Evolutionary conservation across 2,113 vertebrate species (phyloP).

Genomic region (Trogon surrucura): DNA sequence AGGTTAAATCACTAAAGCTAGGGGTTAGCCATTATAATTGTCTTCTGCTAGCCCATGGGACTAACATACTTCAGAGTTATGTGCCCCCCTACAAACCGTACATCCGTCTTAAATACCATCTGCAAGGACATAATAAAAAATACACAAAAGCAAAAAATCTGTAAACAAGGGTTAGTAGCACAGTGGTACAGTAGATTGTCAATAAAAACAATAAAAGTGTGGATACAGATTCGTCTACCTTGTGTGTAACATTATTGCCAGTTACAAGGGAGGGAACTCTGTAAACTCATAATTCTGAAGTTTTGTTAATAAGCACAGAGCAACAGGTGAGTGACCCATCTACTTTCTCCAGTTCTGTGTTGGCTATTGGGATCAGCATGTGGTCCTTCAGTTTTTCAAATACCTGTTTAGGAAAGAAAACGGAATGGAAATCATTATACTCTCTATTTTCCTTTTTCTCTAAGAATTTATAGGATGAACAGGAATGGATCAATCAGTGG

Average conservation of each 20-base stretch:
- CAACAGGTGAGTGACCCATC: slow-evolving; percentile 91
- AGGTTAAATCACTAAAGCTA: slow-evolving; percentile 56
- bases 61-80: slow-evolving; percentile 62
- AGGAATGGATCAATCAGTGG: background rate
- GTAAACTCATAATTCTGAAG: slow-evolving; percentile 79
- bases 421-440: background rate
- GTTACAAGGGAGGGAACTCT: slow-evolving; percentile 55
- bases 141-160: slow-evolving; percentile 66
- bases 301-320: slow-evolving; percentile 91
- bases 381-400: slow-evolving; percentile 96
- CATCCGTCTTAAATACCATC: slow-evolving; percentile 70
- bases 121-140: slow-evolving; percentile 62
- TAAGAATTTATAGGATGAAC: background rate
- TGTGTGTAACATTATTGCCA: slow-evolving; percentile 65
- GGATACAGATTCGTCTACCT: slow-evolving; percentile 69
- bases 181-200: slow-evolving; percentile 80
- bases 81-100: slow-evolving; percentile 50
- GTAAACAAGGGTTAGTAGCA: slow-evolving; percentile 82
- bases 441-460: background rate
- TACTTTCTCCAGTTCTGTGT: slow-evolving; percentile 87
- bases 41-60: slow-evolving; percentile 58
- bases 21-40: slow-evolving; percentile 54
- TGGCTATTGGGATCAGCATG: slow-evolving; percentile 90
- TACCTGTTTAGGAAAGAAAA: slow-evolving; percentile 77
- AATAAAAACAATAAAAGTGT: slow-evolving; percentile 71